phyloP scores from a whole-genome alignment of 2,113 vertebrate genomes.

The Upupa epops region DNA sequence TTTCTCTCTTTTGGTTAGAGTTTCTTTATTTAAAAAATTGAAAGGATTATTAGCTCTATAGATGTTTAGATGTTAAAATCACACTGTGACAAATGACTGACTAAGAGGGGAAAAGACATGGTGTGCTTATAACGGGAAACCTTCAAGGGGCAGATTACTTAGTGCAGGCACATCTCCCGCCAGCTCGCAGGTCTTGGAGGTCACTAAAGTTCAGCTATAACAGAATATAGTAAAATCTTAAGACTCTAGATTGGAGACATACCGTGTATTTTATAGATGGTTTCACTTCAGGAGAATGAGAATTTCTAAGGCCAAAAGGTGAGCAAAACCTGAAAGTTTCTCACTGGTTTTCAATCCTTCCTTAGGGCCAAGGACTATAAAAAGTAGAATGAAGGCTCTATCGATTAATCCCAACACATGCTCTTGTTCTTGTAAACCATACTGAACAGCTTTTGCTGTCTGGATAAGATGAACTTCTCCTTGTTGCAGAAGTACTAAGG shows the following conservation, averaged over 20 bases:
- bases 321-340: neutral
- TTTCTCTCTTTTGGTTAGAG: neutral
- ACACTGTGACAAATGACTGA: neutral
- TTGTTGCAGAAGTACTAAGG: neutral
- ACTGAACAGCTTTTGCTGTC: neutral
- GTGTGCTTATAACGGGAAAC: neutral
- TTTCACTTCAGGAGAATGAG: neutral
- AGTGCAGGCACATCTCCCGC: neutral
- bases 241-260: accelerated
- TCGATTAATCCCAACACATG: neutral
- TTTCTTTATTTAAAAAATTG: neutral
- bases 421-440: neutral
- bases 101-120: neutral
- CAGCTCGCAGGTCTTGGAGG: accelerated
- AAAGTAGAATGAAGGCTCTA: neutral
- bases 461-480: neutral
- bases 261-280: accelerated
- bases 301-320: neutral
- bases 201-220: neutral
- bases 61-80: neutral
- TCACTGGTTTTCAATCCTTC: neutral
- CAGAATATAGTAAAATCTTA: neutral
- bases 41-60: neutral
- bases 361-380: neutral
- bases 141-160: neutral